These are phyloP conservation scores for Catocala sponsa DNA, from an alignment of 2,888 invertebrate genomes.

Conservation along the genomic window DNA sequence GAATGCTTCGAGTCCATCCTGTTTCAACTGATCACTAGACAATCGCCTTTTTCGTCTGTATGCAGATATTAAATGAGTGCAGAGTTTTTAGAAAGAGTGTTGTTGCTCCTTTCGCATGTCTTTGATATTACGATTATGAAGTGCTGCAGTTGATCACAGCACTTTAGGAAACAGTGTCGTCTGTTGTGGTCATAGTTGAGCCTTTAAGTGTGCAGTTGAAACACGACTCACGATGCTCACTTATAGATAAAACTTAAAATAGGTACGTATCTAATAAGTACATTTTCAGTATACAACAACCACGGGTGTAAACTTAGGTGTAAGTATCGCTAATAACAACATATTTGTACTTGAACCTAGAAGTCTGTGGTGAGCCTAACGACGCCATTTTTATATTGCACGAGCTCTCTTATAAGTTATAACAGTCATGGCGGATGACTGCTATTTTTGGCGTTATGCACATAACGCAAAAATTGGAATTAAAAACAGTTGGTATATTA, in stretches of 20 bases:
- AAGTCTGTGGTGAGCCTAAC: background rate
- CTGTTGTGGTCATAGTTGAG: background rate
- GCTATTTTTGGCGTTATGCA: too few species aligned
- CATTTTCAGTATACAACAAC: slow-evolving; percentile 41
- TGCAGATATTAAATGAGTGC: too few species aligned
- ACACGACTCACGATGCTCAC: slow-evolving; percentile 5
- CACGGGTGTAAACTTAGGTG: slow-evolving; percentile 8
- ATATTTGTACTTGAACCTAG: background rate
- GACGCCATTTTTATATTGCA: too few species aligned
- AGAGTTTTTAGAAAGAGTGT: too few species aligned
- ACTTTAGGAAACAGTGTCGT: too few species aligned
- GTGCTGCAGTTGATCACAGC: too few species aligned
- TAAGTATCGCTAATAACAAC: background rate
- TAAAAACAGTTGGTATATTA: too few species aligned
- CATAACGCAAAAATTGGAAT: too few species aligned
- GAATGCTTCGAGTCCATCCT: slow-evolving; percentile 8
- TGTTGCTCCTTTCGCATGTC: too few species aligned
- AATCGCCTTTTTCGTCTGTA: background rate
- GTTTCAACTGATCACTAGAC: slow-evolving; percentile 9
- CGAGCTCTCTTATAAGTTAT: too few species aligned
- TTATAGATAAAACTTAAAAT: slow-evolving; percentile 22
- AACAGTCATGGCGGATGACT: too few species aligned
- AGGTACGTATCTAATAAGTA: slow-evolving; percentile 18
- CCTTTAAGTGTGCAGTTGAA: slow-evolving; percentile 9
- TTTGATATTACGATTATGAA: too few species aligned